phyloP scores from a whole-genome alignment of 2,113 vertebrate genomes.

The Bufo gargarizans region DNA sequence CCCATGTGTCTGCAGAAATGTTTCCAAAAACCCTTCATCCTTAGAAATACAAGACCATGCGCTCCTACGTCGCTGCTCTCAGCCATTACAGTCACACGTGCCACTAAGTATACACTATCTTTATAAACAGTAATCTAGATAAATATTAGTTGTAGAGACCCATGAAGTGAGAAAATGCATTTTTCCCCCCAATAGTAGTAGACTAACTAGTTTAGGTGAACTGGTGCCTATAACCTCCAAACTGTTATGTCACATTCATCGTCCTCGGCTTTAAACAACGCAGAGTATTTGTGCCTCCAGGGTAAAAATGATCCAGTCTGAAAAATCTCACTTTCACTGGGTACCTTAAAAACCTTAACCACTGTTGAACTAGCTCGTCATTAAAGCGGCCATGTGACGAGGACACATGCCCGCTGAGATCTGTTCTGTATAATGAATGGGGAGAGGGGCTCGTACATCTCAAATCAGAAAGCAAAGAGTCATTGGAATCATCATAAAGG shows the following conservation, averaged over 20 bases:
- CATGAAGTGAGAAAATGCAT: background rate
- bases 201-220: background rate
- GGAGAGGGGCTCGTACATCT: too few species aligned
- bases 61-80: background rate
- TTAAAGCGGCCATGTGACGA: background rate
- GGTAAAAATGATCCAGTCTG: background rate
- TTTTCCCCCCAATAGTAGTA: background rate
- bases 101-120: background rate
- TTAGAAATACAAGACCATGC: too few species aligned
- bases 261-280: background rate
- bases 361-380: too few species aligned
- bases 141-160: background rate
- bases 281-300: background rate
- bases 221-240: background rate
- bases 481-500: too few species aligned
- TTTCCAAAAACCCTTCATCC: too few species aligned
- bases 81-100: background rate
- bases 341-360: too few species aligned
- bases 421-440: background rate
- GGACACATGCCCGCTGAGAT: background rate
- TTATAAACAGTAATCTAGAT: background rate
- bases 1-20: too few species aligned
- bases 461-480: too few species aligned
- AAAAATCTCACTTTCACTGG: too few species aligned
- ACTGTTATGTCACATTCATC: background rate